A percentile compares a stretch with the other conserved stretches of the same genome.
Conservation (phyloP, 1,140 invertebrate genomes). For the Aphelenchoides avenae region DNA sequence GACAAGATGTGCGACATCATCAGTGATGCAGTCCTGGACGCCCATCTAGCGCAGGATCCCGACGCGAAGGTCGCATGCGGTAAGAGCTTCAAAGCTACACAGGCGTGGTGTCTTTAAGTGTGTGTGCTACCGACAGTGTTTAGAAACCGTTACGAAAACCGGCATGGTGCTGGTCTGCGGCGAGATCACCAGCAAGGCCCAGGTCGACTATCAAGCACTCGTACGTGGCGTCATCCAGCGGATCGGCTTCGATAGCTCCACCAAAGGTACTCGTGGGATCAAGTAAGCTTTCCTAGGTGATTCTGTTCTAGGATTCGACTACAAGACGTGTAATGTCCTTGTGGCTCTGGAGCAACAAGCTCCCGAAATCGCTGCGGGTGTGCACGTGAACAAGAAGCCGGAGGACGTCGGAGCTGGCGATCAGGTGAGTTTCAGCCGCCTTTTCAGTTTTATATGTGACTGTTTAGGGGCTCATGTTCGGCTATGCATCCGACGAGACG, state of each 20-base stretch:
- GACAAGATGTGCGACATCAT: slow-evolving; percentile 72
- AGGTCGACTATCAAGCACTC: slow-evolving; percentile 92
- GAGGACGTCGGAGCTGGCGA: slow-evolving; percentile 93
- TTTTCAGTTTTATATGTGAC: slow-evolving; percentile 16
- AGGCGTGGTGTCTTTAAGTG: slow-evolving; percentile 5
- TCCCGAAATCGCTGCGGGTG: slow-evolving; percentile 90
- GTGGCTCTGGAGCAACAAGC: slow-evolving; percentile 95
- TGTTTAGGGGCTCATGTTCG: slow-evolving; percentile 63
- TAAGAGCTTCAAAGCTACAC: slow-evolving; percentile 39
- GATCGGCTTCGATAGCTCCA: slow-evolving; percentile 94
- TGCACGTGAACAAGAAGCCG: slow-evolving; percentile 83
- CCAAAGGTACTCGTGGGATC: slow-evolving; percentile 67
- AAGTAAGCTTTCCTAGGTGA: background rate
- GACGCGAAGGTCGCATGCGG: slow-evolving; percentile 95
- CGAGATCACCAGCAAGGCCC: slow-evolving; percentile 70
- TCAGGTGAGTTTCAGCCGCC: slow-evolving; percentile 60
- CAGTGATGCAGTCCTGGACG: slow-evolving; percentile 89
- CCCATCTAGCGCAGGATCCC: slow-evolving; percentile 89
- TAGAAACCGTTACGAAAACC: slow-evolving; percentile 64
- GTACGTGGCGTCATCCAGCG: slow-evolving; percentile 89
- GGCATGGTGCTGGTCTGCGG: slow-evolving; percentile 69
- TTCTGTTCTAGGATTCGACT: slow-evolving; percentile 81
- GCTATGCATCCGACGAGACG: slow-evolving; percentile 79
- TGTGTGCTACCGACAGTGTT: slow-evolving; percentile 22
- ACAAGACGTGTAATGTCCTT: slow-evolving; percentile 94